Evolutionary conservation across 2,888 invertebrate species (phyloP).

Genomic region (Hylaea fasciaria): DNA sequence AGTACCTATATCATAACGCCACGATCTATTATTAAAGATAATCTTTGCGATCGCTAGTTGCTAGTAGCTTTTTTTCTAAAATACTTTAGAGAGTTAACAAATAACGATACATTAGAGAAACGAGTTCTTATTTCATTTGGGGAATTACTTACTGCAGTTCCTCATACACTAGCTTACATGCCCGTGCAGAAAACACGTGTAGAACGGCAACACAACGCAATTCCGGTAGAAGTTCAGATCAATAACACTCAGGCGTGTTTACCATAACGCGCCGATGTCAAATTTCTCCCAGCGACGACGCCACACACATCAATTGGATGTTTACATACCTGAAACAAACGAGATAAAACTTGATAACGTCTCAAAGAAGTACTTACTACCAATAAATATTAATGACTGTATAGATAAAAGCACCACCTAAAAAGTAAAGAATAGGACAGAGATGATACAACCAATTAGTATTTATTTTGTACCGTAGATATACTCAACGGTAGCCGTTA

Average conservation of each 20-base stretch:
- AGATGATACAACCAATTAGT: not conserved
- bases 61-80: too few relatives aligned
- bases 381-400: not conserved
- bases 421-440: not conserved
- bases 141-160: not conserved
- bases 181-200: conserved; percentile 20
- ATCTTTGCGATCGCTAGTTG: too few relatives aligned
- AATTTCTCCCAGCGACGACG: conserved; percentile 28
- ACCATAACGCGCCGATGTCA: conserved; percentile 33
- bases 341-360: conserved; percentile 32
- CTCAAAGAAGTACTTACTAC: not conserved
- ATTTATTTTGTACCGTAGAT: not conserved
- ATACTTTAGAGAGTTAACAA: too few relatives aligned
- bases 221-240: conserved; percentile 25
- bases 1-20: too few relatives aligned
- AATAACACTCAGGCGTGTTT: conserved; percentile 34
- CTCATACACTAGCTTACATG: conserved; percentile 3
- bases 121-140: too few relatives aligned
- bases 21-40: too few relatives aligned
- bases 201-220: conserved; percentile 26
- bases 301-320: conserved; percentile 23
- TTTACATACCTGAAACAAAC: conserved; percentile 58
- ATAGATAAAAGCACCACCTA: not conserved
- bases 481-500: too few relatives aligned
- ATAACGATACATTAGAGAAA: too few relatives aligned